Percentiles rank a stretch among this genome's conserved stretches.
phyloP scores from a whole-genome alignment of 2,113 vertebrate species.

The Prionailurus bengalensis region DNA sequence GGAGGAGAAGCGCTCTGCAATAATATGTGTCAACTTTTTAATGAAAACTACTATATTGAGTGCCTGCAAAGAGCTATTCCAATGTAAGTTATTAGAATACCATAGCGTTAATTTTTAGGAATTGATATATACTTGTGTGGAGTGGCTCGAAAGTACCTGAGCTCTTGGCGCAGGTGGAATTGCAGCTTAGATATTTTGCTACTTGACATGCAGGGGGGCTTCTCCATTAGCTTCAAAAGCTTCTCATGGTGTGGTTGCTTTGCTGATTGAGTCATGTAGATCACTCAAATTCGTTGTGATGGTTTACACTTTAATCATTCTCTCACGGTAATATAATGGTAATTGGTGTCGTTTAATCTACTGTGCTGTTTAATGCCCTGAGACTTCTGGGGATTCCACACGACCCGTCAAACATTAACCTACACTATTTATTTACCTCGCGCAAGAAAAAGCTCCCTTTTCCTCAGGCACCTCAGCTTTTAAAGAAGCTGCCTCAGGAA shows the following conservation, averaged over 20 bases:
- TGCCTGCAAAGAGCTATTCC: slow-evolving; percentile 60
- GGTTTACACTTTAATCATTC: slow-evolving; percentile 85
- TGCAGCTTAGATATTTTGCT: background rate
- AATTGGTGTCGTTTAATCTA: slow-evolving; percentile 84
- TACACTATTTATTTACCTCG: slow-evolving; percentile 51
- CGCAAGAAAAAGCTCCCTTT: slow-evolving; percentile 63
- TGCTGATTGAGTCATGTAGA: slow-evolving; percentile 40
- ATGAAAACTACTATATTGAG: slow-evolving; percentile 63
- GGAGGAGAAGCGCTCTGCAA: slow-evolving; percentile 46
- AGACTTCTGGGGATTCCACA: slow-evolving; percentile 80
- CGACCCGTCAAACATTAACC: slow-evolving; percentile 69
- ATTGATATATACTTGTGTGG: background rate
- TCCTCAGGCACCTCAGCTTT: background rate
- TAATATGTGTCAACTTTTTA: slow-evolving; percentile 72
- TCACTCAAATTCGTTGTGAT: slow-evolving; percentile 74
- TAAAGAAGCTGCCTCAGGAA: background rate
- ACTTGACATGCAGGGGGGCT: background rate
- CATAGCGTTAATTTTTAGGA: slow-evolving; percentile 2
- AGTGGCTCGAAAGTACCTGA: background rate
- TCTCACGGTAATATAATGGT: slow-evolving; percentile 81
- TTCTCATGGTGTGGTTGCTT: background rate
- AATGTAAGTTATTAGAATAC: slow-evolving; percentile 42
- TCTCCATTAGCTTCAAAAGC: background rate
- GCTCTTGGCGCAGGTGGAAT: background rate
- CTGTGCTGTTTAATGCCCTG: slow-evolving; percentile 80